A percentile compares a stretch with the other conserved stretches of the same genome.
phyloP scores from a whole-genome alignment of 1,140 invertebrate genomes.

The Forficula auricularia region DNA sequence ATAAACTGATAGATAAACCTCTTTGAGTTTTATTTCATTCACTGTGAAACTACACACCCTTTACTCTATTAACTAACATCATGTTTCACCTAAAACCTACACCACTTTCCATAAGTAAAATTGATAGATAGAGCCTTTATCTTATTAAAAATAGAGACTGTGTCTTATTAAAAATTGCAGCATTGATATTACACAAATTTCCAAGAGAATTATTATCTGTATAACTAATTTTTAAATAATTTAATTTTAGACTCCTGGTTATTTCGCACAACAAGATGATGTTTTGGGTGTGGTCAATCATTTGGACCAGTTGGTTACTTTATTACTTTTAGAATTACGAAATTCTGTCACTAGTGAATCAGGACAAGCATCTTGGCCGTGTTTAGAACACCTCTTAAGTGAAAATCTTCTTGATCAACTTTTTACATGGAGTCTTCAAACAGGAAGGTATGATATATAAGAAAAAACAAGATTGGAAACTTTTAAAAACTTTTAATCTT shows the following conservation, averaged over 20 bases:
- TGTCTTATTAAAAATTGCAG: too few species aligned
- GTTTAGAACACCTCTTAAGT: slow-evolving; percentile 54
- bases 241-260: slow-evolving; percentile 21
- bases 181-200: neutral
- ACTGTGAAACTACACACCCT: too few species aligned
- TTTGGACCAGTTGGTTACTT: slow-evolving; percentile 74
- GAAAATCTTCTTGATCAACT: slow-evolving; percentile 62
- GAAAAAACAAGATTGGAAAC: too few species aligned
- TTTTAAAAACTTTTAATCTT: too few species aligned
- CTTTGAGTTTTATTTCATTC: too few species aligned
- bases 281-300: slow-evolving; percentile 79
- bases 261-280: slow-evolving; percentile 52
- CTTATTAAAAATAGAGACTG: too few species aligned
- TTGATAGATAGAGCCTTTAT: too few species aligned
- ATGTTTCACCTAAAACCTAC: too few species aligned
- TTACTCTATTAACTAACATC: too few species aligned
- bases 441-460: slow-evolving; percentile 52
- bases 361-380: slow-evolving; percentile 37
- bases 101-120: too few species aligned
- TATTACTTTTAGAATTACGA: slow-evolving; percentile 67
- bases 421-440: slow-evolving; percentile 55
- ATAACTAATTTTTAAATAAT: slow-evolving; percentile 1
- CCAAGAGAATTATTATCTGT: slow-evolving; percentile 8
- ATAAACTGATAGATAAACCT: too few species aligned
- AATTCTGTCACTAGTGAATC: slow-evolving; percentile 26